These are phyloP conservation scores for Cheilosia grossa DNA, from an alignment of 2,888 invertebrate genomes.

Conservation along the genomic window DNA sequence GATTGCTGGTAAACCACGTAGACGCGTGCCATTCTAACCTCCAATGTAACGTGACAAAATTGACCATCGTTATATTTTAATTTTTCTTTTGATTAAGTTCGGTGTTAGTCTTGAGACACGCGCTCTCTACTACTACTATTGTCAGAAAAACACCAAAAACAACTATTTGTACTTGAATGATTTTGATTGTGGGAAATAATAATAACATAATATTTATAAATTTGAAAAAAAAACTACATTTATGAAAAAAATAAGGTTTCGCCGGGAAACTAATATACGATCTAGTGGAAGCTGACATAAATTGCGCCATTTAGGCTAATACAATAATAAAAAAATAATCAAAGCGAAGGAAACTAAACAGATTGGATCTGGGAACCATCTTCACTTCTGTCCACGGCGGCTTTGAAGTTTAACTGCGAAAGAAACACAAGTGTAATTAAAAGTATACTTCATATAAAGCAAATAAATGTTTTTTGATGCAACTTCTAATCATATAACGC, in stretches of 20 bases:
- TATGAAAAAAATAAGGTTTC: constrained; percentile 10
- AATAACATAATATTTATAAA: neutral
- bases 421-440: neutral
- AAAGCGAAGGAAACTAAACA: constrained; percentile 14
- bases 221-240: neutral
- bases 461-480: neutral
- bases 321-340: constrained; percentile 20
- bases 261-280: constrained; percentile 45
- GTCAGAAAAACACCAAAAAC: neutral
- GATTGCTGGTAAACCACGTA: neutral
- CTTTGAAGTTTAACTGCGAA: constrained; percentile 29
- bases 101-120: neutral
- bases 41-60: constrained; percentile 17
- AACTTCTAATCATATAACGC: too few species aligned
- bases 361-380: neutral
- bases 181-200: neutral
- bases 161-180: constrained; percentile 37
- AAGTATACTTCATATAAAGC: neutral
- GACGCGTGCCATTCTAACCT: constrained; percentile 3
- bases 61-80: constrained; percentile 27
- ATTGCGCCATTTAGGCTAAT: constrained; percentile 39
- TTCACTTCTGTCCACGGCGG: neutral
- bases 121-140: neutral
- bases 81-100: constrained; percentile 1
- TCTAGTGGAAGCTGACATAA: constrained; percentile 49